Percentiles rank a stretch among this genome's conserved stretches.
These are phyloP conservation scores for Coelopa pilipes DNA, from an alignment of 2,888 invertebrate genomes.

Conservation along the genomic window DNA sequence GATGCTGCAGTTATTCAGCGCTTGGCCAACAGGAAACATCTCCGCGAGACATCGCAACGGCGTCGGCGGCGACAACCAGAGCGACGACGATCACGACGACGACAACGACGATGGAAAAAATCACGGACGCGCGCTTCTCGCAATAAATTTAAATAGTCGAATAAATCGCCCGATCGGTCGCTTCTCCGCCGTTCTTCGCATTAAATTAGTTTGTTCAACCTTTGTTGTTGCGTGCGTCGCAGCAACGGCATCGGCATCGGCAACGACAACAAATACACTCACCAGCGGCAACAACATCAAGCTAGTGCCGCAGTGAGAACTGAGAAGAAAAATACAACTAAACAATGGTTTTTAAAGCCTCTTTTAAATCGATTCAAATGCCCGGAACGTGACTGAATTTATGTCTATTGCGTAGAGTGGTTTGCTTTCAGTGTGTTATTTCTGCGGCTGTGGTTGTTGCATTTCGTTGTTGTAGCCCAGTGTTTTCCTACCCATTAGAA, in stretches of 20 bases:
- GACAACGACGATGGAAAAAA: no score
- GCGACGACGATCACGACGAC: constrained; percentile 3
- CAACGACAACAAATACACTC: no score
- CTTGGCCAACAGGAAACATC: constrained; percentile 60
- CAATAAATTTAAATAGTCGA: neutral
- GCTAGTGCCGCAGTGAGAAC: no score
- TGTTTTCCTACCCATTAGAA: neutral
- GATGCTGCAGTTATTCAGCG: constrained; percentile 59
- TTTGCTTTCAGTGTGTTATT: neutral
- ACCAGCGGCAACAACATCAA: neutral
- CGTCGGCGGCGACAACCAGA: constrained; percentile 17
- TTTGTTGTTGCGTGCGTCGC: neutral
- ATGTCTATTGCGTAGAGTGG: constrained; percentile 42
- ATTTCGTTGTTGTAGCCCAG: no score
- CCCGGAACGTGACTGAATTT: constrained; percentile 62
- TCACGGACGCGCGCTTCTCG: no score
- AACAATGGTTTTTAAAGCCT: no score
- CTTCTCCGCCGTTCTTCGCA: neutral
- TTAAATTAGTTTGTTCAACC: constrained; percentile 12
- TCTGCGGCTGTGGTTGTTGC: no score
- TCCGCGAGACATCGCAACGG: constrained; percentile 28
- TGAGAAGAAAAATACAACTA: no score
- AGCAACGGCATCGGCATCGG: neutral
- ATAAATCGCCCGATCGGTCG: constrained; percentile 2
- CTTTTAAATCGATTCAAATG: constrained; percentile 54